Evolutionary conservation across 2,888 invertebrate species (phyloP).

Genomic region (Cryptocheilus praepositus): DNA sequence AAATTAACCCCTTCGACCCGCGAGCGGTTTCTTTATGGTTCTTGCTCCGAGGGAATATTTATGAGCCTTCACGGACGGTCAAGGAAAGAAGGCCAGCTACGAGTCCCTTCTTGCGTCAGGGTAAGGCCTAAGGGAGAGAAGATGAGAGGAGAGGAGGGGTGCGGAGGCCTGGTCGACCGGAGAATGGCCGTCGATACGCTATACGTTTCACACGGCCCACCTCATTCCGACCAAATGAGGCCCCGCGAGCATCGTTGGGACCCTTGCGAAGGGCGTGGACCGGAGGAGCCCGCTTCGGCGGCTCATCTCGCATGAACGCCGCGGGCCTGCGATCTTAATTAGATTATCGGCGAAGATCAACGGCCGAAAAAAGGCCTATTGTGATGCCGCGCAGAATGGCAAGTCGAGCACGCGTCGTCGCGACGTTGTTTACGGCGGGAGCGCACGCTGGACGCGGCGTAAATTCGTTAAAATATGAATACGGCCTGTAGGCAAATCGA

Average conservation of each 20-base stretch:
- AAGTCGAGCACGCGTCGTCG: too few species aligned
- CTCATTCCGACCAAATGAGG: constrained; percentile 23
- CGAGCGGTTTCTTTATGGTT: constrained; percentile 72
- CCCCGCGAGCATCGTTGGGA: not conserved
- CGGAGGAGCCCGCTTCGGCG: not conserved
- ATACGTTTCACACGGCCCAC: not conserved
- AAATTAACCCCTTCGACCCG: constrained; percentile 70
- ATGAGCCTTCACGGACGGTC: constrained; percentile 63
- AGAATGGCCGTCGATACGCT: constrained; percentile 12
- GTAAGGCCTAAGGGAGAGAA: not conserved
- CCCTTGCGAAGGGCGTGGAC: constrained; percentile 20
- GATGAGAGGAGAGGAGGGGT: not conserved
- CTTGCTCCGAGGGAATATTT: constrained; percentile 70
- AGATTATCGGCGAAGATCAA: too few species aligned
- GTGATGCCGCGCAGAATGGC: too few species aligned
- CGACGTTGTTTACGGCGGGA: too few species aligned
- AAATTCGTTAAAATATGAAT: too few species aligned
- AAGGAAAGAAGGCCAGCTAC: not conserved
- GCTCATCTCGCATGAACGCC: constrained; percentile 2
- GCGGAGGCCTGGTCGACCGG: not conserved
- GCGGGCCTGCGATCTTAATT: constrained; percentile 21
- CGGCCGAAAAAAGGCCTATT: too few species aligned
- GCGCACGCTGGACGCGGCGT: too few species aligned
- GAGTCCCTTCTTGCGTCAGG: not conserved
- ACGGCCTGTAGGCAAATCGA: too few species aligned